Base-by-base conservation (phyloP, 2,888 invertebrate species). In the Nemotelus pantherinus region DNA sequence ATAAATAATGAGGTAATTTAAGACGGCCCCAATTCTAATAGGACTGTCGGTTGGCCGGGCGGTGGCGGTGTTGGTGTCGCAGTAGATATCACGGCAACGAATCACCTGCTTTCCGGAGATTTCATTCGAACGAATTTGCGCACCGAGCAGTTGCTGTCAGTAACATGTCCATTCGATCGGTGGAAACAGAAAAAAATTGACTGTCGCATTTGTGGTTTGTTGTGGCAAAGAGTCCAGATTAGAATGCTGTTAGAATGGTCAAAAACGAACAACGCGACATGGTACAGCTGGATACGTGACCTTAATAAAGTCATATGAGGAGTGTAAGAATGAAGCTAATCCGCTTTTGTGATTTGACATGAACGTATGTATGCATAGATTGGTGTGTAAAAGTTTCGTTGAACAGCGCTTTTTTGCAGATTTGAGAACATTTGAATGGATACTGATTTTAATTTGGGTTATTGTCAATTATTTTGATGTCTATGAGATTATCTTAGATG, bases 1-100 rank as follows among this genome's bases (percentile, higher is more conserved):
- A 58, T 72, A 60, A 72, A 72, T 72, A 72, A 72, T 72, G 58
- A 72, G 72, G 60, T 72, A 72, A 72, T 60, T 72, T 72, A 60
- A 72, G 58, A 68, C 68, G 41, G 39, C 50, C 10, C 6, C 58
- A 1, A 58, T 60, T 71, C 55, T 57, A 55, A 71, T 71, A 55
- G 10, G 71, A 57, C 71, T 57, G 71, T 44, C 55, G 43, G 53
- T 63, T 25, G 25, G 25, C 25, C 25, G 25, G 25, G 25, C 25
- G 25, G 25, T 25, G 25, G 25, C 25, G 25, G 25, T 25, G 1
- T 25, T 25, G 9, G 50, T 50, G 50, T 50, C 5, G 50, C 9
- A 63, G 43, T 63, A n/a, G n/a, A 67, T 25, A 25, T 25, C 25
- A 25, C 25, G 25, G 25, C 25, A 25, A 25, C 25, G 25, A 7